These are phyloP conservation scores for Dromiciops gliroides DNA, from an alignment of 2,113 vertebrate genomes.

Conservation along the genomic window DNA sequence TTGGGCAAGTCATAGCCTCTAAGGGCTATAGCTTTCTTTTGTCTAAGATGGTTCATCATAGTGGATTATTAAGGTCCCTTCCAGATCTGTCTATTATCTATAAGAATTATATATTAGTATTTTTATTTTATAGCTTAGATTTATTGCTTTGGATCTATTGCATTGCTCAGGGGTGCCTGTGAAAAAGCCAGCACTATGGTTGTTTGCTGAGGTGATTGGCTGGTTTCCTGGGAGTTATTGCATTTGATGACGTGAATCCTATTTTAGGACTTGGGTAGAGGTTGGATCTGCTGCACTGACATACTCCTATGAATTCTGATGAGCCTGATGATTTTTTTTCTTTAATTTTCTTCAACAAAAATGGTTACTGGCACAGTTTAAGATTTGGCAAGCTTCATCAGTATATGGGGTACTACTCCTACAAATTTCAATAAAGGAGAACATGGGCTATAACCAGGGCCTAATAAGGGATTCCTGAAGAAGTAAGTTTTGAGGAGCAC, in stretches of 20 bases:
- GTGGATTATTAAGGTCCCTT: neutral
- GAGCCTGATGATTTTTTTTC: slow-evolving; percentile 53
- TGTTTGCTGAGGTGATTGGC: slow-evolving; percentile 26
- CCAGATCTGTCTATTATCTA: neutral
- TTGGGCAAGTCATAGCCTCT: neutral
- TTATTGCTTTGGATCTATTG: neutral
- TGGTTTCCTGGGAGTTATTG: slow-evolving; percentile 24
- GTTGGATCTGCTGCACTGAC: slow-evolving; percentile 57
- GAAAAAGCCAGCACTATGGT: slow-evolving; percentile 9
- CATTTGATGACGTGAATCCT: slow-evolving; percentile 56
- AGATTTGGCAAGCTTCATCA: neutral
- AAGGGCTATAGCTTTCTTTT: neutral
- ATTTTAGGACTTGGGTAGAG: slow-evolving; percentile 61
- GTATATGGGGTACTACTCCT: neutral
- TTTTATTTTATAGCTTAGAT: neutral
- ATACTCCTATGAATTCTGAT: slow-evolving; percentile 57
- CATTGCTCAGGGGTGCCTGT: neutral
- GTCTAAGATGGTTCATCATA: neutral
- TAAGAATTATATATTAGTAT: slow-evolving; percentile 6
- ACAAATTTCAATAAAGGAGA: neutral
- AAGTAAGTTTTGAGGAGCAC: neutral
- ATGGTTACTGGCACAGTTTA: slow-evolving; percentile 2
- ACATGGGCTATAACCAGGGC: neutral
- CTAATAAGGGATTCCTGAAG: neutral
- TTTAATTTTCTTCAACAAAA: slow-evolving; percentile 47